phyloP scores from a whole-genome alignment of 2,888 invertebrate species.

The Ennomos fuscantarius region DNA sequence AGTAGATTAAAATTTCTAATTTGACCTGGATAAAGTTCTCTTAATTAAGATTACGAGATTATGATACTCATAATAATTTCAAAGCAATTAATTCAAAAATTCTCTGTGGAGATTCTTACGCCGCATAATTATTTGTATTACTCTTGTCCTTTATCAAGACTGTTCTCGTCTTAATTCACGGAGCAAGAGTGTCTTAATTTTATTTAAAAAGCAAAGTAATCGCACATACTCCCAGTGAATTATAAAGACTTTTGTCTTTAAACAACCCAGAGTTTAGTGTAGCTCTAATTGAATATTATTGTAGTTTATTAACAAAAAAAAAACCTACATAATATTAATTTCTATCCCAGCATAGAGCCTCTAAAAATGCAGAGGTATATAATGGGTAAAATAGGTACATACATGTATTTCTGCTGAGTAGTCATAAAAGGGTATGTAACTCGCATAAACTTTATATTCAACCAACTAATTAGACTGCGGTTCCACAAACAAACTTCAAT shows the following conservation, averaged over 20 bases:
- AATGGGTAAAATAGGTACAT: too few species aligned
- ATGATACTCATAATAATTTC: slow-evolving; percentile 80
- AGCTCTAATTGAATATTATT: too few species aligned
- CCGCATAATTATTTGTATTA: slow-evolving; percentile 69
- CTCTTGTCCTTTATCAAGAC: slow-evolving; percentile 45
- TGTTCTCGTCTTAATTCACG: slow-evolving; percentile 47
- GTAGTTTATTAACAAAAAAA: too few species aligned
- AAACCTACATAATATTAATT: too few species aligned
- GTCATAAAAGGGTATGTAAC: too few species aligned
- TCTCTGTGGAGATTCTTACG: slow-evolving; percentile 60
- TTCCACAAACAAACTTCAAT: slow-evolving; percentile 12
- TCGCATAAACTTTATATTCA: too few species aligned
- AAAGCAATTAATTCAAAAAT: slow-evolving; percentile 80
- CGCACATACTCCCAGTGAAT: too few species aligned
- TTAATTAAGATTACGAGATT: slow-evolving; percentile 83
- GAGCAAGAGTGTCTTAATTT: slow-evolving; percentile 23
- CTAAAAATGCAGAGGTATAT: too few species aligned
- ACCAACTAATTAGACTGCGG: neutral
- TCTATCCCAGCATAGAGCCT: too few species aligned
- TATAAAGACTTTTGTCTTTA: too few species aligned
- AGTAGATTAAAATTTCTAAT: slow-evolving; percentile 78
- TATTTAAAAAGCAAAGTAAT: slow-evolving; percentile 13
- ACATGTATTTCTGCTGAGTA: too few species aligned
- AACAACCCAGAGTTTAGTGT: too few species aligned
- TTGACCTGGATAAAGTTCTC: slow-evolving; percentile 73